Evolutionary conservation across 2,888 invertebrate genomes (phyloP).

Genomic region (Aspidiotus rigidus): DNA sequence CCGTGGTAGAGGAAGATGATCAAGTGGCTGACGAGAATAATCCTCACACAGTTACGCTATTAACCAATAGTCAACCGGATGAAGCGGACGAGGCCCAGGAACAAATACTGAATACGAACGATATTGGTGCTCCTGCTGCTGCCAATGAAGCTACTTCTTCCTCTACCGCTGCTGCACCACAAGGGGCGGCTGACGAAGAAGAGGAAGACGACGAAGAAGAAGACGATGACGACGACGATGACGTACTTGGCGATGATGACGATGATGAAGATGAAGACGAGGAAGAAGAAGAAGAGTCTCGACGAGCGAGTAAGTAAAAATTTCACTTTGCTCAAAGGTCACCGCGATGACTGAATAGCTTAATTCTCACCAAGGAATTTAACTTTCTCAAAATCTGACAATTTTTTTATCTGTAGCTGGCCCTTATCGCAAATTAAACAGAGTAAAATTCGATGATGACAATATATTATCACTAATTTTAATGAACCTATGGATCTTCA

Average conservation of each 20-base stretch:
- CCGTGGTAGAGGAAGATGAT: conserved; percentile 44
- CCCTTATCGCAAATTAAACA: too few relatives aligned
- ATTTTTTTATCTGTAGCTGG: too few relatives aligned
- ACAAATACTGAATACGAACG: conserved; percentile 36
- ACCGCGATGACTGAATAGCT: conserved; percentile 4
- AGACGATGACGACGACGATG: conserved; percentile 46
- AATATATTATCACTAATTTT: too few relatives aligned
- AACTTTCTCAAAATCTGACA: too few relatives aligned
- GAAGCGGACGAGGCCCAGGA: conserved; percentile 35
- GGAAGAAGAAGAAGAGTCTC: conserved; percentile 33
- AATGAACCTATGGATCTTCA: too few relatives aligned
- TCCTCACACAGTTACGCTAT: conserved; percentile 39
- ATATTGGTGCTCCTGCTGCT: conserved; percentile 37
- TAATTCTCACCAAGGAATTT: neutral
- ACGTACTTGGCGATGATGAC: conserved; percentile 34
- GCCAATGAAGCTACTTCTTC: conserved; percentile 36
- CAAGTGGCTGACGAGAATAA: conserved; percentile 44
- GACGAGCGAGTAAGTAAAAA: conserved; percentile 28
- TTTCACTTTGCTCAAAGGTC: conserved; percentile 7
- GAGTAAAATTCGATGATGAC: too few relatives aligned
- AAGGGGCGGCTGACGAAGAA: conserved; percentile 45
- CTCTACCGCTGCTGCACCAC: conserved; percentile 41
- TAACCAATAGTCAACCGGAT: conserved; percentile 38
- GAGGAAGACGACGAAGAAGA: conserved; percentile 46
- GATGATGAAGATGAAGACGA: conserved; percentile 36